phyloP scores from a whole-genome alignment of 1,140 invertebrate species.

The Eufriesea mexicana region DNA sequence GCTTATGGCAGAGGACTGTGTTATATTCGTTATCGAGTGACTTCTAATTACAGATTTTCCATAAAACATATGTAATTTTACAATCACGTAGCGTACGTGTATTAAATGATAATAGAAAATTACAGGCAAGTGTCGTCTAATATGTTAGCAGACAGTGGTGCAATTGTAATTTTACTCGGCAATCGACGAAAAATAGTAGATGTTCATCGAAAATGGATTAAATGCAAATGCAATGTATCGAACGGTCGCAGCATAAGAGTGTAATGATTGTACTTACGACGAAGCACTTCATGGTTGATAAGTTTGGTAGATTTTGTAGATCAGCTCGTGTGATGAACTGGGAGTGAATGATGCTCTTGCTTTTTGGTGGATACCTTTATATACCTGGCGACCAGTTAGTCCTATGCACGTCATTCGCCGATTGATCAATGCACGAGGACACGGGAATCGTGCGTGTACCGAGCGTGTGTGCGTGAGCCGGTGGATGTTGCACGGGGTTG shows the following conservation, averaged over 20 bases:
- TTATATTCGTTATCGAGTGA: not conserved
- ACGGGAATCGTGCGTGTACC: constrained; percentile 20
- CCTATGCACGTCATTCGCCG: constrained; percentile 68
- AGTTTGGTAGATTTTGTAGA: constrained; percentile 45
- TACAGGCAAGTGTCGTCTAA: too few relatives aligned
- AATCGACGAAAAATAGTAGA: too few relatives aligned
- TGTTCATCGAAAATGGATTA: too few relatives aligned
- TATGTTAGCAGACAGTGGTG: not conserved
- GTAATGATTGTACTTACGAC: constrained; percentile 69
- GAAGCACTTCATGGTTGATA: constrained; percentile 74
- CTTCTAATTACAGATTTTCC: not conserved
- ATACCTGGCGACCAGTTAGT: constrained; percentile 68
- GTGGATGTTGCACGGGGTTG: constrained; percentile 66
- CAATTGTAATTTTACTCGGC: not conserved
- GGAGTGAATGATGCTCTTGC: constrained; percentile 75
- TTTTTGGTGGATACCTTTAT: constrained; percentile 73
- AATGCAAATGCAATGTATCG: not conserved
- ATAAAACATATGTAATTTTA: not conserved
- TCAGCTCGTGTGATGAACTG: constrained; percentile 61
- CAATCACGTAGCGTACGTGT: not conserved
- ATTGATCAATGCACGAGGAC: constrained; percentile 74
- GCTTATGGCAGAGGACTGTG: not conserved
- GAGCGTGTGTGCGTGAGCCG: constrained; percentile 7
- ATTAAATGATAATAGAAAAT: not conserved
- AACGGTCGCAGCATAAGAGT: not conserved